These are phyloP conservation scores for Dryas iulia DNA, from an alignment of 1,140 invertebrate species.

Conservation along the genomic window DNA sequence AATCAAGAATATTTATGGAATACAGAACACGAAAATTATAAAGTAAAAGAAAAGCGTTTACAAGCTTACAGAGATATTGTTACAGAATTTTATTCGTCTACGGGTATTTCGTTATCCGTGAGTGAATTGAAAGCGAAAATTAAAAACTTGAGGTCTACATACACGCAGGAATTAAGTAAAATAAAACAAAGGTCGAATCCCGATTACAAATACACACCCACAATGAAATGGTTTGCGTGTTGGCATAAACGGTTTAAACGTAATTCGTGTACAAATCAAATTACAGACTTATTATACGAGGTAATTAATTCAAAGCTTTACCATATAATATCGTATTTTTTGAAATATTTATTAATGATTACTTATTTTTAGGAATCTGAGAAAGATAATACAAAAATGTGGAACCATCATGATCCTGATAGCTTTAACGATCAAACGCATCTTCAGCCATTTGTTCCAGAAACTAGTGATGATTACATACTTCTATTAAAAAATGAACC, in stretches of 20 bases:
- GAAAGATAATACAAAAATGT: conserved; percentile 38
- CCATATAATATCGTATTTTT: not conserved
- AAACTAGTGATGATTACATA: conserved; percentile 35
- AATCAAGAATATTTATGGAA: conserved; percentile 71
- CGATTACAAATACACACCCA: conserved; percentile 47
- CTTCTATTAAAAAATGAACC: conserved; percentile 44
- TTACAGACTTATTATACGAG: not conserved
- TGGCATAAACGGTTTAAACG: conserved; percentile 45
- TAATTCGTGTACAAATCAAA: not conserved
- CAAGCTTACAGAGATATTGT: conserved; percentile 61
- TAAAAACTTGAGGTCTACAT: conserved; percentile 71
- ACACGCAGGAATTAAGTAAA: conserved; percentile 68
- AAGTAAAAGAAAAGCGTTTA: conserved; percentile 50
- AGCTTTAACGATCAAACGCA: conserved; percentile 29
- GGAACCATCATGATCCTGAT: conserved; percentile 28
- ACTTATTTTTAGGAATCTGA: conserved; percentile 32
- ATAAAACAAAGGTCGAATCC: conserved; percentile 52
- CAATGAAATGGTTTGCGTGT: conserved; percentile 62
- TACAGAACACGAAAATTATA: conserved; percentile 54
- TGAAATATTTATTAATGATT: not conserved
- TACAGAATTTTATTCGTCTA: conserved; percentile 50
- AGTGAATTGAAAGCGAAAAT: conserved; percentile 69
- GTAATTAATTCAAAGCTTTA: not conserved
- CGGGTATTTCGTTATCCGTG: conserved; percentile 52
- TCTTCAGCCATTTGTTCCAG: conserved; percentile 38